A percentile compares a stretch with the other conserved stretches of the same genome.
These are phyloP conservation scores for Columba livia DNA, from an alignment of 2,113 vertebrate genomes.

Conservation along the genomic window DNA sequence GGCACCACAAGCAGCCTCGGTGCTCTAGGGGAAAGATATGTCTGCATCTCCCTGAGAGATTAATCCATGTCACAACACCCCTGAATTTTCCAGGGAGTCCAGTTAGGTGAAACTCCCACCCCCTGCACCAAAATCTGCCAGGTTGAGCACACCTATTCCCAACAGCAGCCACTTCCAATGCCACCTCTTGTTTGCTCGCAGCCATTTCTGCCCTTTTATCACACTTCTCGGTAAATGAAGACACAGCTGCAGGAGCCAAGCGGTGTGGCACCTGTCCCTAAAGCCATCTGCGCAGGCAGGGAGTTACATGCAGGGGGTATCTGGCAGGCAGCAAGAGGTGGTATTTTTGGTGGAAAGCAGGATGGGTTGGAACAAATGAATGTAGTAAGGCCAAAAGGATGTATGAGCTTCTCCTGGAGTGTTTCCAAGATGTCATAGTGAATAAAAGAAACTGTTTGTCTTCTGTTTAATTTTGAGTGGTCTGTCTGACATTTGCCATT, in stretches of 20 bases:
- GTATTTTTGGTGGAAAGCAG: not conserved
- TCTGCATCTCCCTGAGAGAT: not conserved
- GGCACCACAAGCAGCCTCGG: not conserved
- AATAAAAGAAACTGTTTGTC: not conserved
- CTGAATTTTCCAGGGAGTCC: not conserved
- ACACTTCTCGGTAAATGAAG: not conserved
- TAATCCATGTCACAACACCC: not conserved
- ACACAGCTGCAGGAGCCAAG: not conserved
- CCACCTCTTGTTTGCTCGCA: not conserved
- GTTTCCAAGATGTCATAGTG: conserved; percentile 17
- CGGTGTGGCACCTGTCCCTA: not conserved
- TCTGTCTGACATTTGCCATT: conserved; percentile 45
- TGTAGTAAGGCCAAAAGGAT: not conserved
- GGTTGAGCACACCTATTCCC: not conserved
- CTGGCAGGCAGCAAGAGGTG: not conserved
- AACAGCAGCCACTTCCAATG: not conserved
- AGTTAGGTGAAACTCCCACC: not conserved
- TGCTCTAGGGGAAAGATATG: not conserved
- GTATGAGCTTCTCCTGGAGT: conserved; percentile 14
- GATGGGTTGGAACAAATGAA: not conserved
- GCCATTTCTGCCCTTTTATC: not conserved
- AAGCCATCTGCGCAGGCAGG: not conserved
- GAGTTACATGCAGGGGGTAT: not conserved
- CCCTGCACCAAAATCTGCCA: not conserved
- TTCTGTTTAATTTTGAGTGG: conserved; percentile 20